Base-by-base conservation (phyloP, 2,113 vertebrate species). In the Takifugu bimaculatus region DNA sequence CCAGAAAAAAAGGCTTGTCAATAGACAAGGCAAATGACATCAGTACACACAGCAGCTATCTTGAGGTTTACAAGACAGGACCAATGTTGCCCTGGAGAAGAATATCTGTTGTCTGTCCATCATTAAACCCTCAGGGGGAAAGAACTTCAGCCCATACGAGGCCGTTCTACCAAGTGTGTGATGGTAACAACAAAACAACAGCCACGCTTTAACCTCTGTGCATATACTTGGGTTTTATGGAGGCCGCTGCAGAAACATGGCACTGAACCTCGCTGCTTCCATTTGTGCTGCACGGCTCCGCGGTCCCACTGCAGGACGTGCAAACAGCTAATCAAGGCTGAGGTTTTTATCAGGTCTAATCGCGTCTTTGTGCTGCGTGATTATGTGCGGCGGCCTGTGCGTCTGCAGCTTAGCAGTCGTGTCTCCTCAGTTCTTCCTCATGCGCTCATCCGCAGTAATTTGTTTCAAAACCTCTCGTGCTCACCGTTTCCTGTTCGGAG, bases 291-390 rank as follows among this genome's bases (percentile, higher is more conserved):
- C 60, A 49, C 59, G 54, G 57, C 63, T 73, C 54, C 72, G 29
- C 43, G 42, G 62, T 35, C 48, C 65, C 48, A 60, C 67, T 53
- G 44, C 57, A 54, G 12, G 28, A 65, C 3, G 13, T 71, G 68
- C 65, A 82, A 74, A 75, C 54, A 44, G 26, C 64, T 88, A 78
- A 88, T 85, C 59, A 63, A 59, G 66, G 65, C 56, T 72, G 80
- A 88, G 72, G 76, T 83, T 83, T 20, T 81, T 65, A 83, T 88
- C 79, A 74, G 28, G 35, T 86, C 76, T 71, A 87, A 88, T 88
- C 57, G 15, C 26, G 55, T 87, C 72, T 76, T 73, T 42, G 44
- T 76, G 65, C 58, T 57, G 69, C 68, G 53, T 80, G 57, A 49
- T 71, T 77, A 39, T 44, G 62, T 77, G 67, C 15, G n/a, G 43